Evolutionary conservation across 2,113 vertebrate species (phyloP).

Genomic region (Acrocephalus kingi): DNA sequence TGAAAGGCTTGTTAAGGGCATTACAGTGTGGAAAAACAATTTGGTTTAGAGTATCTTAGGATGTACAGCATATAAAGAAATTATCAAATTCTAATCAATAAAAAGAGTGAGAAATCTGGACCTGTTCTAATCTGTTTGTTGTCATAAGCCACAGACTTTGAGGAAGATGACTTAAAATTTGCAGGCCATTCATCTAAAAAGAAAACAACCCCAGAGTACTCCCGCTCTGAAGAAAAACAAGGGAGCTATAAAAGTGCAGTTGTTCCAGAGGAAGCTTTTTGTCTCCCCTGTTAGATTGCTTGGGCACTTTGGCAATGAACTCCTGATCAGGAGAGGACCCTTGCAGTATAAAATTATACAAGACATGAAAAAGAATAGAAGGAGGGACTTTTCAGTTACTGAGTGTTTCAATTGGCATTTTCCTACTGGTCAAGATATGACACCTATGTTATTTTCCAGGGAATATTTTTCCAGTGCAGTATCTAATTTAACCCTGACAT

Average conservation of each 20-base stretch:
- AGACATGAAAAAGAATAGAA: neutral
- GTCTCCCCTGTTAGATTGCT: neutral
- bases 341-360: neutral
- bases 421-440: neutral
- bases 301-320: neutral
- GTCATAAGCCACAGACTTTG: neutral
- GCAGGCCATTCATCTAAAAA: neutral
- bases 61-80: neutral
- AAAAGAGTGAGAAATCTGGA: neutral
- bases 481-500: slow-evolving; percentile 53
- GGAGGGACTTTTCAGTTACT: neutral
- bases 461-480: neutral
- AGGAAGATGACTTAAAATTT: neutral
- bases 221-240: neutral
- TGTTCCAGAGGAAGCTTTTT: slow-evolving; percentile 28
- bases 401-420: neutral
- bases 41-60: neutral
- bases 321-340: slow-evolving; percentile 9
- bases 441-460: neutral
- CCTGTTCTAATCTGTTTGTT: neutral
- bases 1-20: neutral
- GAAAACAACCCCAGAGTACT: neutral
- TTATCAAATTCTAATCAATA: neutral
- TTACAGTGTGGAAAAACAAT: neutral
- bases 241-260: neutral